Base-by-base conservation (phyloP, 2,797 vertebrate species). In the Molossus molossus region DNA sequence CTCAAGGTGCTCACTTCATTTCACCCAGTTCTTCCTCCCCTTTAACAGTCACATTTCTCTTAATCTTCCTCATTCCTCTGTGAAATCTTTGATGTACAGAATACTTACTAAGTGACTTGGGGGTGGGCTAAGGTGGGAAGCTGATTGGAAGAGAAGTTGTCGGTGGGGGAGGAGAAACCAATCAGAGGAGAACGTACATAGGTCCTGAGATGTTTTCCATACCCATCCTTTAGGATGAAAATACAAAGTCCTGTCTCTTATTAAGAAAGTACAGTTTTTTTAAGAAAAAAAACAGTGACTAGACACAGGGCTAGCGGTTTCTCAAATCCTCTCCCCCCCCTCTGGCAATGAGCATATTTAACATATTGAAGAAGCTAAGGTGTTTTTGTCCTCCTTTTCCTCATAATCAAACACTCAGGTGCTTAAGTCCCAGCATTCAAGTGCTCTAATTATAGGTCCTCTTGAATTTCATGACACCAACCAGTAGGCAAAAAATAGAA, bases 401-500 rank as follows among this genome's bases (percentile, higher is more conserved):
- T 29, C 17, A 58, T 6, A 25, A 62, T 64, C 53, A 55, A 76
- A 33, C n/a, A 70, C 12, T 14, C 55, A 89, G 23, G 17, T 37
- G 20, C 14, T 48, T n/a, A 55, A 40, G 7, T 83, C 18, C 40
- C 17, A 81, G n/a, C 45, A 75, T 67, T 58, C 33, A 85, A 87
- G 15, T 83, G 25, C 55, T 55, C 33, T 89, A 62, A n/a, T 92
- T 14, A 33, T 13, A 90, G 53, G 92, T 94, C 77, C 50, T 94
- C 70, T 33, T 87, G 64, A 65, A 57, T 94, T 94, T 85, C 90
- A 40, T 85, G 84, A 85, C 50, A 94, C 9, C 7, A 89, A 75
- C 29, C 37, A 80, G 58, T 25, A 75, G 76, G 82, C 58, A 67
- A 94, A 80, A 94, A 94, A 93, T 2, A 93, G 65, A 83, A 87